phyloP scores from a whole-genome alignment of 1,140 invertebrate genomes.

The Littorina saxatilis region DNA sequence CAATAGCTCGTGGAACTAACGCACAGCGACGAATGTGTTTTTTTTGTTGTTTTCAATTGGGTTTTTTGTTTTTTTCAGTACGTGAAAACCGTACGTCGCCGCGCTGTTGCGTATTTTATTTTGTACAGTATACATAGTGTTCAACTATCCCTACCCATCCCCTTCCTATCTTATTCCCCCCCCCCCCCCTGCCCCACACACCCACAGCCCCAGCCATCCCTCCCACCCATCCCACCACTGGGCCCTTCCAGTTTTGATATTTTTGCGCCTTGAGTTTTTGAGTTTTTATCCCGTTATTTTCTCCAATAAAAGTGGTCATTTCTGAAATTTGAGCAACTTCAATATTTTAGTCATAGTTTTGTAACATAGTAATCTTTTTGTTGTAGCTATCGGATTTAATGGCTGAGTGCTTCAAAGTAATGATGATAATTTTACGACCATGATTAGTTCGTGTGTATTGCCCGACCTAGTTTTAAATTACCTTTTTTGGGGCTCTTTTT shows the following conservation, averaged over 20 bases:
- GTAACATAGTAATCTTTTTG: not conserved
- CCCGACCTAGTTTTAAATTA: too few species aligned
- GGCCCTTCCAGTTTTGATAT: not conserved
- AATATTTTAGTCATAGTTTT: not conserved
- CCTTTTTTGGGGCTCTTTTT: too few species aligned
- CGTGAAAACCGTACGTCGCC: not conserved
- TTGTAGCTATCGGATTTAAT: not conserved
- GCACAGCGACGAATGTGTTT: too few species aligned
- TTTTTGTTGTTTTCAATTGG: too few species aligned
- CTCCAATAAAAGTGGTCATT: not conserved
- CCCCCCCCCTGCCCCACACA: not conserved
- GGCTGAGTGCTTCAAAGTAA: too few species aligned
- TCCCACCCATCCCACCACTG: not conserved
- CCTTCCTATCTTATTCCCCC: not conserved
- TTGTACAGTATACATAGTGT: constrained; percentile 4
- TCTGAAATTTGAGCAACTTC: not conserved
- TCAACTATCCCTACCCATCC: too few species aligned
- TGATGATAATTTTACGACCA: too few species aligned
- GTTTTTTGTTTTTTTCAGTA: too few species aligned
- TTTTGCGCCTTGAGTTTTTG: not conserved
- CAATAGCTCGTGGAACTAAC: too few species aligned
- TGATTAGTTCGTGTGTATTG: too few species aligned
- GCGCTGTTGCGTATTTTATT: not conserved
- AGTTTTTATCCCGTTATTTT: not conserved
- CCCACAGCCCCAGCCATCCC: not conserved